Percentiles rank a stretch among this genome's conserved stretches.
Conservation (phyloP, 1,140 invertebrate species). For the Trichogramma pretiosum region DNA sequence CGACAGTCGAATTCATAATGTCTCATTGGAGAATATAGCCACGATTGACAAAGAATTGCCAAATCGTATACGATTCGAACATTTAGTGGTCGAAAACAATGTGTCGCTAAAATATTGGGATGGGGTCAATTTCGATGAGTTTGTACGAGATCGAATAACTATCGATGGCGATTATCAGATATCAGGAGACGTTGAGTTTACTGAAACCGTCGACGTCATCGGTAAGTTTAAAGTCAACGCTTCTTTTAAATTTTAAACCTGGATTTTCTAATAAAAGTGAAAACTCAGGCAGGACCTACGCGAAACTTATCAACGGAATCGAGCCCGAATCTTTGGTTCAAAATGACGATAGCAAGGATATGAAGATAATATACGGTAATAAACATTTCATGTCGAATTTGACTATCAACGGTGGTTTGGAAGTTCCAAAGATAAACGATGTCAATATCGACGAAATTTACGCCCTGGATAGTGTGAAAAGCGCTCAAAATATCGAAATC, state of each 20-base stretch:
- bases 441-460: slow-evolving; percentile 21
- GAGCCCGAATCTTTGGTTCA: slow-evolving; percentile 23
- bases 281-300: no score
- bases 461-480: slow-evolving; percentile 20
- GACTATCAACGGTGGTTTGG: slow-evolving; percentile 19
- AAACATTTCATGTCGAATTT: slow-evolving; percentile 27
- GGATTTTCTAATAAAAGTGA: no score
- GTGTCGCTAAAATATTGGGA: slow-evolving; percentile 24
- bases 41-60: slow-evolving; percentile 21
- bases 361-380: slow-evolving; percentile 23
- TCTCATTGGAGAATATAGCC: slow-evolving; percentile 13
- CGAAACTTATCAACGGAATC: slow-evolving; percentile 32
- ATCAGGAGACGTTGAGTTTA: slow-evolving; percentile 24
- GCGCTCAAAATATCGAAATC: slow-evolving; percentile 26
- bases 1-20: slow-evolving; percentile 18
- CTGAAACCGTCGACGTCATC: no score
- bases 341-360: slow-evolving; percentile 14
- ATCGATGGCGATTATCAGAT: slow-evolving; percentile 25
- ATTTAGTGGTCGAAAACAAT: slow-evolving; percentile 21
- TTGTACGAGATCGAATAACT: slow-evolving; percentile 25
- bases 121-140: slow-evolving; percentile 25
- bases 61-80: slow-evolving; percentile 21
- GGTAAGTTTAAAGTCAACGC: no score
- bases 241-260: no score
- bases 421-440: slow-evolving; percentile 21